A percentile compares a stretch with the other conserved stretches of the same genome.
Conservation (phyloP, 2,113 vertebrate genomes). For the Osmerus eperlanus region DNA sequence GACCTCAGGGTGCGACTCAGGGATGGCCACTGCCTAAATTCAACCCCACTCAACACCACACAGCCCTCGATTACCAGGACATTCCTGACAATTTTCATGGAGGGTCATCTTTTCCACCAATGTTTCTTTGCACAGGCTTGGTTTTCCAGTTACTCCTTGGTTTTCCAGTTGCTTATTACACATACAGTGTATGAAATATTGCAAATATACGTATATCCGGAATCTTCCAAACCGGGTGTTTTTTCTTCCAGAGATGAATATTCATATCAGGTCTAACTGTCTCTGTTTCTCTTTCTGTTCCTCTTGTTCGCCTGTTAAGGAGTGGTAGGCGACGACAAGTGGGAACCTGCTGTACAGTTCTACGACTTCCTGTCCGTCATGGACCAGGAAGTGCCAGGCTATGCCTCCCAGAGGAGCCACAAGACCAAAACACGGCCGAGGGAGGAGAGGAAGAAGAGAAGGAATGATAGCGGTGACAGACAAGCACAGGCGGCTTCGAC, state of each 20-base stretch:
- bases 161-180: too few relatives aligned
- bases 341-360: slow-evolving; percentile 80
- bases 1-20: background rate
- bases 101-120: background rate
- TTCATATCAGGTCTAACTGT: background rate
- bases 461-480: background rate
- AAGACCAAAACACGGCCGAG: background rate
- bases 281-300: background rate
- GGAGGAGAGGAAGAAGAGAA: background rate
- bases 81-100: too few relatives aligned
- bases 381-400: slow-evolving; percentile 66
- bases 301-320: slow-evolving; percentile 59
- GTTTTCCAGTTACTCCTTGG: too few relatives aligned
- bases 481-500: background rate
- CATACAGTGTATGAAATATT: too few relatives aligned
- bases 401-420: slow-evolving; percentile 37
- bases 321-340: slow-evolving; percentile 73
- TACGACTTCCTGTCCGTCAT: slow-evolving; percentile 86
- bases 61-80: background rate
- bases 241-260: too few relatives aligned
- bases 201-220: too few relatives aligned
- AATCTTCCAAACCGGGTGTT: too few relatives aligned
- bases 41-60: background rate
- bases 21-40: background rate
- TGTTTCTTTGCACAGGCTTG: too few relatives aligned